Evolutionary conservation across 2,113 vertebrate species (phyloP).

Genomic region (Sula dactylatra): DNA sequence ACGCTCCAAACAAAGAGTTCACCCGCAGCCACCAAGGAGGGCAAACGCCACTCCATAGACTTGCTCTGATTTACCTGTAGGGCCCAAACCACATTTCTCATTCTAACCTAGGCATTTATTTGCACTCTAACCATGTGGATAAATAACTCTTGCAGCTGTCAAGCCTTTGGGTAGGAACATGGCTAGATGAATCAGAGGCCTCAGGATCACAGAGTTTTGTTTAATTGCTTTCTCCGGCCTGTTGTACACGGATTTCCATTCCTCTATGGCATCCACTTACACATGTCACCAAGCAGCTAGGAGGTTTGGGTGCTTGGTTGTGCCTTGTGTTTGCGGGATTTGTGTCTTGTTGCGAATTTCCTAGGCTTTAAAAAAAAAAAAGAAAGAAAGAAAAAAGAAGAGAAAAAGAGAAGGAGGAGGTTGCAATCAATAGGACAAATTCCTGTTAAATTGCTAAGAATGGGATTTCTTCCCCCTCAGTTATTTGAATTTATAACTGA

Average conservation of each 20-base stretch:
- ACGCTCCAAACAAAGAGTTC: conserved; percentile 5
- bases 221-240: not conserved
- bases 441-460: not conserved
- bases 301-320: not conserved
- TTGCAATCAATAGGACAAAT: not conserved
- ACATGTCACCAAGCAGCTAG: not conserved
- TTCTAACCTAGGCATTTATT: not conserved
- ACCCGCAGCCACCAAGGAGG: not conserved
- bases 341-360: not conserved
- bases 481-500: not conserved
- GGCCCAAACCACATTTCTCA: not conserved
- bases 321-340: not conserved
- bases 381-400: rapidly evolving
- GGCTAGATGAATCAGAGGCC: not conserved
- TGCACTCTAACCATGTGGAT: not conserved
- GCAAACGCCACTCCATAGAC: not conserved
- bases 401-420: not conserved
- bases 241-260: not conserved
- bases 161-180: not conserved
- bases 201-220: not conserved
- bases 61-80: conserved; percentile 23
- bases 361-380: not conserved
- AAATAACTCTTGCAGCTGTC: not conserved
- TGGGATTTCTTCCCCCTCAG: not conserved
- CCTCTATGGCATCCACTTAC: not conserved